A percentile compares a stretch with the other conserved stretches of the same genome.
These are phyloP conservation scores for Empidonax alnorum DNA, from an alignment of 2,113 vertebrate genomes.

Conservation along the genomic window DNA sequence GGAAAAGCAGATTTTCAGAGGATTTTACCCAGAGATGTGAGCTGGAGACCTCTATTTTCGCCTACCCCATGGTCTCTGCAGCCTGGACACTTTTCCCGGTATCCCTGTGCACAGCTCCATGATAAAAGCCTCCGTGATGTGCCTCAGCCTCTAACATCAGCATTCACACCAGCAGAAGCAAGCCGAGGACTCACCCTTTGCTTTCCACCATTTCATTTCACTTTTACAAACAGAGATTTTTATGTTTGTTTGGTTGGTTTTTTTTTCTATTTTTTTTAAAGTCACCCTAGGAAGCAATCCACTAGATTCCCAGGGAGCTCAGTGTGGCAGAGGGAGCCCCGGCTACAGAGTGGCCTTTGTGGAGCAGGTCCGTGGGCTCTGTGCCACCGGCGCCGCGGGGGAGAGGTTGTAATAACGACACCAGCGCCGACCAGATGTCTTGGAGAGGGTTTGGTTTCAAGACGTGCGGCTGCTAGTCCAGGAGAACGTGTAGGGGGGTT, in stretches of 20 bases:
- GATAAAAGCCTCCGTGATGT: neutral
- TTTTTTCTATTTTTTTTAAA: neutral
- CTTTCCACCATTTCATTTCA: neutral
- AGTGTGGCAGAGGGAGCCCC: neutral
- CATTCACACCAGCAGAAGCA: neutral
- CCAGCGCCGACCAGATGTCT: constrained; percentile 33
- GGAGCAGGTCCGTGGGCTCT: neutral
- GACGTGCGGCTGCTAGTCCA: neutral
- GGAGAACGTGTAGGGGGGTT: neutral
- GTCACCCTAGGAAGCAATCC: neutral
- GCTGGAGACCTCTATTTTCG: neutral
- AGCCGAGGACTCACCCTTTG: neutral
- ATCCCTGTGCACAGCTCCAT: too few relatives aligned
- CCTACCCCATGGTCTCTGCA: neutral
- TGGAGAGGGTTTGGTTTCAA: constrained; percentile 33
- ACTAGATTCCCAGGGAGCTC: neutral
- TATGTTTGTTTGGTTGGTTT: neutral
- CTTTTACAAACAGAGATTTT: neutral
- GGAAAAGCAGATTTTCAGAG: neutral
- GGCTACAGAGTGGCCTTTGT: constrained; percentile 8
- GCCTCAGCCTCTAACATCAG: neutral
- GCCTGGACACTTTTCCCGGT: neutral
- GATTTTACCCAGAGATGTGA: neutral
- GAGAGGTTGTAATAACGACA: constrained; percentile 29
- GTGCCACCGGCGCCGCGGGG: neutral